Evolutionary conservation across 2,797 vertebrate species (phyloP), one percentile per base, ranked within the genome.

Genomic region (Falco berigora): DNA sequence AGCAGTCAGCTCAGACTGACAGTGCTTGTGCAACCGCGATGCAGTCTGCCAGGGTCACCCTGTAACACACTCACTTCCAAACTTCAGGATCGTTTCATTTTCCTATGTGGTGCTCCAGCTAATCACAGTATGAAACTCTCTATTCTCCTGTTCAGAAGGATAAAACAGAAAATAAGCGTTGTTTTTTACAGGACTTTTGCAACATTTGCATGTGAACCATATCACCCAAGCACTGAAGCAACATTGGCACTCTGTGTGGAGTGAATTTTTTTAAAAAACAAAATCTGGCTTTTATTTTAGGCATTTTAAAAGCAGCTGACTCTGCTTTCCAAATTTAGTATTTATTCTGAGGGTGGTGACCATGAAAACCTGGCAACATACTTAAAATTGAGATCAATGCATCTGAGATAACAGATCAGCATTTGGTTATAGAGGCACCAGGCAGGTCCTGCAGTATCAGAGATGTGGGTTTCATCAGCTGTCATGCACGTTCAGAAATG

Each of bases 11-110:
- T 80, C 52, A 50, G 46, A 14, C 53, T 69, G 28, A 24, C 0
- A 0, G 9, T 44, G n/a, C 24, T 83, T 8, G 72, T 86, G 40
- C 72, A 84, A 44, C 56, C 1, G 0, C 1, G 0, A 3, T 46
- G 49, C 38, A 14, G 28, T 42, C 46, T 46, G 28, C 76, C 62
- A 75, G 23, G 14, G 25, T 86, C 73, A 56, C 1, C 1, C 11
- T 53, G 28, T 9, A 42, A 25, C 42, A 49, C 23, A 23, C 56
- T 38, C 38, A 23, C n/a, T 78, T 74, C 53, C 58, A 75, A 49
- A 64, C 66, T 78, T 38, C 22, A 22, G 44, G 20, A 32, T 52
- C 0, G 0, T 63, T 74, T 79, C 1, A 1, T 86, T 72, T 88
- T 78, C 21, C 32, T 77, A 2, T 4, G 1, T 10, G 42, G 17